Base-by-base conservation (phyloP, 2,113 vertebrate genomes). In the Platysternon megacephalum region DNA sequence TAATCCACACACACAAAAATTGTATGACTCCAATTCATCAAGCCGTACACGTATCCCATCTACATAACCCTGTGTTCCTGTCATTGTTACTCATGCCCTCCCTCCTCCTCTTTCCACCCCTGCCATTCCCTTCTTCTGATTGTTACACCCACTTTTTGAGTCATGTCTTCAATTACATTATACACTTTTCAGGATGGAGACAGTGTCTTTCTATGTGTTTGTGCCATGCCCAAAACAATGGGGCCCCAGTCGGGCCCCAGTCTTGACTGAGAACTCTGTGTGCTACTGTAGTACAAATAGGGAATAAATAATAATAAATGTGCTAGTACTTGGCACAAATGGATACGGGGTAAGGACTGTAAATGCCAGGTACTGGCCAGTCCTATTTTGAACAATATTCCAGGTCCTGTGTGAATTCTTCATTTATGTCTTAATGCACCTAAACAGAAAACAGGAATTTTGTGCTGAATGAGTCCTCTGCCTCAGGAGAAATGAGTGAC, bases 131-230 rank as follows among this genome's bases (percentile, higher is more conserved):
- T 6, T 32, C 5, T 85, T 88, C 78, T 42, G 11, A 46, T 29
- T 0, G 0, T 42, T 86, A 79, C 74, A 91, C 52, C 84, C 85
- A n/a, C 35, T 13, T 19, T 5, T 84, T 94, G 85, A 94, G 85
- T 86, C 53, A 83, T 8, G 5, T 86, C 93, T 92, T 91, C 88
- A 97, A 97, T 96, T 79, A 96, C 79, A 61, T 89, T 12, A 82
- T 74, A 85, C 90, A 79, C 91, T 88, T 89, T 58, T 48, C 84
- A 44, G 24, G 24, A 13, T 16, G 4, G 83, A 85, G 91, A 95
- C 51, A 39, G 82, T n/a, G 21, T 74, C 94, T 76, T 87, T 52
- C 35, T 93, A 42, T 35, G 12, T 29, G 0, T 72, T 94, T 56
- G 13, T 85, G 58, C 79, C 42, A 53, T 86, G 85, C 79, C 86